phyloP scores from a whole-genome alignment of 2,888 invertebrate species.

The Drosophila nr. perissopoda region DNA sequence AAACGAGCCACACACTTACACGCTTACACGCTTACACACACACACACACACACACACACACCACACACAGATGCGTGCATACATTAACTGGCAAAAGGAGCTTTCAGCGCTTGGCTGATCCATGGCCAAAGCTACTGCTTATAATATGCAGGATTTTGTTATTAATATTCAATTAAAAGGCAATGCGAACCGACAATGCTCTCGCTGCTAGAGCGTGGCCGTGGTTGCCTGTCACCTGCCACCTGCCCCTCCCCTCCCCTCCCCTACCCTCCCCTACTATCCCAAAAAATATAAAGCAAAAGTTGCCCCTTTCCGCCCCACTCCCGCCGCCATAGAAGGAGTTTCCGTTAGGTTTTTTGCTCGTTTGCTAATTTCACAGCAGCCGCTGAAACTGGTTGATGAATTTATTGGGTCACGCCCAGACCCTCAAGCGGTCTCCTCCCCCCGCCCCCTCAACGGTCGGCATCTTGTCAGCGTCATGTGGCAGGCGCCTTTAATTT shows the following conservation, averaged over 20 bases:
- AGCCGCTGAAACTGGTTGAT: constrained; percentile 44
- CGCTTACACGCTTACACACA: not conserved
- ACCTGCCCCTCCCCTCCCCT: not conserved
- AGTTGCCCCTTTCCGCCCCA: not conserved
- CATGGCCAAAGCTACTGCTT: constrained; percentile 25
- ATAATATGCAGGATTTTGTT: constrained; percentile 77
- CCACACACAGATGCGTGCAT: constrained; percentile 21
- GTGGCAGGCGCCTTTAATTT: constrained; percentile 58
- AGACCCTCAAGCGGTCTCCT: not conserved
- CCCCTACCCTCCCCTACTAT: not conserved
- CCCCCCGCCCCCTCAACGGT: not conserved
- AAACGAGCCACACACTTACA: not conserved
- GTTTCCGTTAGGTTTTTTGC: not conserved
- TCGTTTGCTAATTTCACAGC: constrained; percentile 34
- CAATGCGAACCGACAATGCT: constrained; percentile 3
- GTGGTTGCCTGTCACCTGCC: constrained; percentile 1
- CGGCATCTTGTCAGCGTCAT: constrained; percentile 51
- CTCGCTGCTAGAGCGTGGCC: not conserved
- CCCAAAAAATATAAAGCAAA: not conserved
- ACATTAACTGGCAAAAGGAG: constrained; percentile 41
- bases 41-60: constrained; percentile 1
- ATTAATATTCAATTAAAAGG: constrained; percentile 78
- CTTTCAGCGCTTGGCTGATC: constrained; percentile 26
- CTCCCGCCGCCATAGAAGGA: not conserved
- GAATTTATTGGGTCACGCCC: constrained; percentile 60